These are phyloP conservation scores for Trypoxylon attenuatum DNA, from an alignment of 2,888 invertebrate species.

Conservation along the genomic window DNA sequence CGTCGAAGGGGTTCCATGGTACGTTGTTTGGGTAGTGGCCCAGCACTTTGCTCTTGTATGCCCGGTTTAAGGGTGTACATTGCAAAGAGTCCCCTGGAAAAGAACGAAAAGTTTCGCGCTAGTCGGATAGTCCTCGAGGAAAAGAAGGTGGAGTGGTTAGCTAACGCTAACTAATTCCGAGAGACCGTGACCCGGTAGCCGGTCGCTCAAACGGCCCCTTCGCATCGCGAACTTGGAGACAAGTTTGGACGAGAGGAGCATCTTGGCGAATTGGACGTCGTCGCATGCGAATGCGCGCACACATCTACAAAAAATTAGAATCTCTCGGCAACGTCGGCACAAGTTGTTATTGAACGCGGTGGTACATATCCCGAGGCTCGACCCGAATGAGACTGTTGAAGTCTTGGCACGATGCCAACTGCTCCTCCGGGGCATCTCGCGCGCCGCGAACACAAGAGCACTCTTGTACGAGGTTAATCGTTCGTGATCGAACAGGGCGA, in stretches of 20 bases:
- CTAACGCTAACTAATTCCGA: conserved; percentile 21
- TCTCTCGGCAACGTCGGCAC: conserved; percentile 49
- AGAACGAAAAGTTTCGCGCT: too few relatives aligned
- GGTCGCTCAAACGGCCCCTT: conserved; percentile 5
- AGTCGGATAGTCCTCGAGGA: neutral
- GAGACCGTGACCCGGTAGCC: conserved; percentile 30
- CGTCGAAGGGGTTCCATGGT: conserved; percentile 92
- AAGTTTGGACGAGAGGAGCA: too few relatives aligned
- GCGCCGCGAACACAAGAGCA: conserved; percentile 49
- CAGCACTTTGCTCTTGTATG: conserved; percentile 95
- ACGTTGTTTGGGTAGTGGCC: conserved; percentile 96
- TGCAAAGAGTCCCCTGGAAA: conserved; percentile 86
- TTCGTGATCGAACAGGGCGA: conserved; percentile 55
- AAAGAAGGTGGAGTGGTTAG: conserved; percentile 13
- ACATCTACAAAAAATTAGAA: conserved; percentile 44
- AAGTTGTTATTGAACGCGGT: conserved; percentile 60
- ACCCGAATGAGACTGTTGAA: conserved; percentile 59
- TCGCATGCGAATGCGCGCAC: too few relatives aligned
- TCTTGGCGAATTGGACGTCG: too few relatives aligned
- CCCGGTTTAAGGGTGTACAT: conserved; percentile 93
- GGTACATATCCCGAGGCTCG: conserved; percentile 46
- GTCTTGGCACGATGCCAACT: conserved; percentile 59
- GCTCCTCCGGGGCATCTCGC: conserved; percentile 18
- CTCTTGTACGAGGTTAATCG: conserved; percentile 59
- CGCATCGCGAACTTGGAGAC: too few relatives aligned